A percentile compares a stretch with the other conserved stretches of the same genome.
These are phyloP conservation scores for Adelphocoris suturalis DNA, from an alignment of 2,888 invertebrate genomes.

Conservation along the genomic window DNA sequence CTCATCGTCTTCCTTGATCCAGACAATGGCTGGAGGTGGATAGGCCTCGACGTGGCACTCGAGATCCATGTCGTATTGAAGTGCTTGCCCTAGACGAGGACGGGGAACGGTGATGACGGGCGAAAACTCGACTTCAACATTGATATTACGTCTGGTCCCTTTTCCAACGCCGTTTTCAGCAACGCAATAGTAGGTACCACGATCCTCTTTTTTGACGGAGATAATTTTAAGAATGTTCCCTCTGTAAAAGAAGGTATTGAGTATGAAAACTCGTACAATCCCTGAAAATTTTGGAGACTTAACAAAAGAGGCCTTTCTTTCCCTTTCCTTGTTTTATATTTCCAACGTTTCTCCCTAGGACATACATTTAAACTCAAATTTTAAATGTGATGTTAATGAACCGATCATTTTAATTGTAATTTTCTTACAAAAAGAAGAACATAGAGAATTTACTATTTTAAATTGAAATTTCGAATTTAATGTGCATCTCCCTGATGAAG, in stretches of 20 bases:
- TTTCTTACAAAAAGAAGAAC: too few relatives aligned
- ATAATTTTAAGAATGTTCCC: slow-evolving; percentile 90
- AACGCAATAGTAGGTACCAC: slow-evolving; percentile 96
- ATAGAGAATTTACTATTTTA: too few relatives aligned
- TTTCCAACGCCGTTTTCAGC: slow-evolving; percentile 94
- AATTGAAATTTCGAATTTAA: too few relatives aligned
- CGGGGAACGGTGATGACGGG: slow-evolving; percentile 92
- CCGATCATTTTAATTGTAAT: too few relatives aligned
- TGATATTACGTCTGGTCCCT: slow-evolving; percentile 91
- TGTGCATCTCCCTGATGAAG: too few relatives aligned
- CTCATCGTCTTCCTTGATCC: slow-evolving; percentile 92
- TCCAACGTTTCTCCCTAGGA: too few relatives aligned
- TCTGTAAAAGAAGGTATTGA: slow-evolving; percentile 79
- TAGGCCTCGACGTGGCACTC: slow-evolving; percentile 97
- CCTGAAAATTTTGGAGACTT: too few relatives aligned
- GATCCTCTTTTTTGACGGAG: slow-evolving; percentile 90
- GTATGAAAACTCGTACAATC: too few relatives aligned
- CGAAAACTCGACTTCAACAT: slow-evolving; percentile 93
- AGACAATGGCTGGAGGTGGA: slow-evolving; percentile 94
- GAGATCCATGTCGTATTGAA: slow-evolving; percentile 95
- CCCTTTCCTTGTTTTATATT: too few relatives aligned
- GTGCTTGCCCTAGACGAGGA: slow-evolving; percentile 90
- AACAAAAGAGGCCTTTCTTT: not conserved
- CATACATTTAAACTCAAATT: too few relatives aligned
- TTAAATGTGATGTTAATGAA: too few relatives aligned